These are phyloP conservation scores for Yasuhikotakia modesta DNA, from an alignment of 2,797 vertebrate species.

Conservation along the genomic window DNA sequence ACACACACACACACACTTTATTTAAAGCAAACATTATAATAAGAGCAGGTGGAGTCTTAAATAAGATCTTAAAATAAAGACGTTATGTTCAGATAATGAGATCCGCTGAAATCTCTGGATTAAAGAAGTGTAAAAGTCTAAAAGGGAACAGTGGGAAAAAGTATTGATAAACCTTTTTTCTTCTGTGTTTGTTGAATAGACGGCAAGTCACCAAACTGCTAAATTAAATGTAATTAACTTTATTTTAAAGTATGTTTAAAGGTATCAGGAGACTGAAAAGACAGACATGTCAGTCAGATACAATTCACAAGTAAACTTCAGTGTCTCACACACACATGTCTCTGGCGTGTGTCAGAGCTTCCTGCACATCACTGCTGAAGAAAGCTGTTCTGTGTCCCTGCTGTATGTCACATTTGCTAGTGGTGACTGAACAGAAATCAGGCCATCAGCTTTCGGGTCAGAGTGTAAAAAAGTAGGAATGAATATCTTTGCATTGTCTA, in stretches of 20 bases:
- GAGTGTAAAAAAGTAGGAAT: slow-evolving; percentile 3
- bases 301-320: neutral
- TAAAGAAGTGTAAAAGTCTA: neutral
- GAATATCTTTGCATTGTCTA: neutral
- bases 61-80: too few species aligned
- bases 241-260: slow-evolving; percentile 16
- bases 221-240: slow-evolving; percentile 4
- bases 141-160: neutral
- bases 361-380: slow-evolving; percentile 5
- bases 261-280: neutral
- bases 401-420: slow-evolving; percentile 6
- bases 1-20: too few species aligned
- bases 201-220: neutral
- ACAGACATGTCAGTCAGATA: neutral
- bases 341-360: too few species aligned
- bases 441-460: neutral
- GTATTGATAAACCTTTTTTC: neutral
- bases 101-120: neutral
- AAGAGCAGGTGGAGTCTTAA: too few species aligned
- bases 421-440: slow-evolving; percentile 30
- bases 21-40: too few species aligned
- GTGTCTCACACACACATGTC: neutral
- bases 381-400: slow-evolving; percentile 5
- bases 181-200: neutral
- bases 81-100: slow-evolving; percentile 5